Evolutionary conservation across 2,888 invertebrate genomes (phyloP), one percentile per base, ranked within the genome.

Genomic region (Palloptera scutellata): DNA sequence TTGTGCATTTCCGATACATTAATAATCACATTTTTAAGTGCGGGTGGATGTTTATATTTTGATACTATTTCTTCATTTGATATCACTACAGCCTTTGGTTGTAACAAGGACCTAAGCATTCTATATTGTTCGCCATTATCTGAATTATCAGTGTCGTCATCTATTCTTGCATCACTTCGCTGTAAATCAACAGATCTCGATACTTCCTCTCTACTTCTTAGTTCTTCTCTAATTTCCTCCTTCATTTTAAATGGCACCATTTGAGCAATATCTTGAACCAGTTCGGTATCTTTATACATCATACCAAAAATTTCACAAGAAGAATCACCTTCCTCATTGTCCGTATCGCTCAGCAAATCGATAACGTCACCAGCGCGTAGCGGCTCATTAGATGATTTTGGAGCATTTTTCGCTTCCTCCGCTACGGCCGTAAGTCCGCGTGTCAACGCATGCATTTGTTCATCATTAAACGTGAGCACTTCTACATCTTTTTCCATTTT

Each of bases 271-370:
- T 61, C 53, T 13, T 15, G 2, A 10, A 57, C 9, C 6, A 9
- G 1, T 51, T 57, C 61, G 1, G n/a, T 10, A 64, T 64, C 40
- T 40, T 48, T n/a, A 64, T 57, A 64, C 19, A 64, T 64, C 19
- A 57, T n/a, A 8, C 64, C 64, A 52, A 64, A 64, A 17, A 64
- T 59, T 43, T 64, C 64, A 59, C 58, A 64, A 41, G 55, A 55
- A 4, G 55, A 55, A n/a, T 17, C 55, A 1, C 43, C 59, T 0
- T 53, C 67, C 1, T 64, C 63, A 40, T 17, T 45, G 20, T 70
- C 70, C 0, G 67, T 66, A 30, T 70, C 70, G 42, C 65, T 65
- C 15, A 70, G 61, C 13, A 69, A 20, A 6, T 70, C 70, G n/a
- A 70, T 67, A 5, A 68, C 45, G 43, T 70, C 67, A 3, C 61